phyloP scores from a whole-genome alignment of 2,113 vertebrate genomes.

The Xiphias gladius region DNA sequence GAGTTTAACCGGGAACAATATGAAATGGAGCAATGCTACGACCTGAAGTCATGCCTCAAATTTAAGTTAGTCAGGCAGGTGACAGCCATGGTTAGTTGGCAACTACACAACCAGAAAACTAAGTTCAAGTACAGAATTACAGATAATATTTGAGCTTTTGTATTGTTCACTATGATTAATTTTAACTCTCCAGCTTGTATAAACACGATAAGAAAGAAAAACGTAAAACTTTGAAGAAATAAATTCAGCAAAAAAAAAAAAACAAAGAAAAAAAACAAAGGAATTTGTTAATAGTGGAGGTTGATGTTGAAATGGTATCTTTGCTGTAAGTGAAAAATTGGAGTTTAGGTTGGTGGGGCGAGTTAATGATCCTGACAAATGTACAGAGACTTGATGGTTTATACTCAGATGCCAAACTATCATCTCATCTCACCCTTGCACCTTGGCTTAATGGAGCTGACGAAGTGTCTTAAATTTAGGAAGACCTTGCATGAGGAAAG shows the following conservation, averaged over 20 bases:
- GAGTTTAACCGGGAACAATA: conserved; percentile 56
- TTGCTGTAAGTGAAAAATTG: conserved; percentile 37
- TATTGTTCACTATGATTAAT: conserved; percentile 32
- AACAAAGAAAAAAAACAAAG: too few relatives aligned
- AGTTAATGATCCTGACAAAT: conserved; percentile 52
- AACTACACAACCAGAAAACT: conserved; percentile 52
- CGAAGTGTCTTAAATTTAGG: conserved; percentile 1
- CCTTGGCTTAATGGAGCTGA: conserved; percentile 60
- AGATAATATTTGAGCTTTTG: conserved; percentile 38
- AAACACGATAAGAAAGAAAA: conserved; percentile 63
- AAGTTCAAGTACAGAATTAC: conserved; percentile 22
- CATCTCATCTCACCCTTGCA: conserved; percentile 52
- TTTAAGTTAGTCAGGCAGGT: conserved; percentile 49
- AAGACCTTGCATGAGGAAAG: neutral
- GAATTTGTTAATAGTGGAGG: conserved; percentile 71
- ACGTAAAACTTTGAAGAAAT: conserved; percentile 63
- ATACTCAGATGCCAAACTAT: conserved; percentile 62
- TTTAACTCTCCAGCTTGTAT: conserved; percentile 57
- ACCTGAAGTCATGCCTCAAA: conserved; percentile 33
- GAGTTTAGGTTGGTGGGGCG: conserved; percentile 35
- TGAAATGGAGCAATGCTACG: conserved; percentile 32
- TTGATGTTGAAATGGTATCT: conserved; percentile 51
- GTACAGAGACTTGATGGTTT: conserved; percentile 66
- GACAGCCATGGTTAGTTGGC: conserved; percentile 50
- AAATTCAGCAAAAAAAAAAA: conserved; percentile 63